These are phyloP conservation scores for Spea bombifrons DNA, from an alignment of 2,113 vertebrate genomes.

Conservation along the genomic window DNA sequence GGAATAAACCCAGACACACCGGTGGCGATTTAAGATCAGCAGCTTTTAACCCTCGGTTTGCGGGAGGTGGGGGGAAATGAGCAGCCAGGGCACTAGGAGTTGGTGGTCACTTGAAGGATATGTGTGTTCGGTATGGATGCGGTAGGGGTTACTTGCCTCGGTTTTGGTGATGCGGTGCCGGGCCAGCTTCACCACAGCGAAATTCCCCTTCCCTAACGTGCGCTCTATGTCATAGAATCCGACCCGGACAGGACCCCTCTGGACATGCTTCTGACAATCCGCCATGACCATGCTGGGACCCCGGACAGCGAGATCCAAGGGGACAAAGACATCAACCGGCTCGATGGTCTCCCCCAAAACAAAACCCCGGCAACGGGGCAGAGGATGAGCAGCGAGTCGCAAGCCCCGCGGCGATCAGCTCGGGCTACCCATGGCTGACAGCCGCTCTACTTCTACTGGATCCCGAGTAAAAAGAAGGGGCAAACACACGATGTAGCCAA, in stretches of 20 bases:
- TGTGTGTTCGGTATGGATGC: background rate
- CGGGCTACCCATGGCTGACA: background rate
- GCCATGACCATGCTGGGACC: conserved; percentile 94
- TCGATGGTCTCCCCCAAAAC: background rate
- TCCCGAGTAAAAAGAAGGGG: too few species aligned
- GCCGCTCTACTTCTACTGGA: background rate
- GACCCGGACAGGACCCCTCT: conserved; percentile 86
- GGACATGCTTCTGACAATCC: conserved; percentile 83
- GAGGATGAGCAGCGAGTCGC: background rate
- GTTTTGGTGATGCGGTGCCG: conserved; percentile 94
- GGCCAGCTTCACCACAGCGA: conserved; percentile 93
- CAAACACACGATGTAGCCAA: background rate
- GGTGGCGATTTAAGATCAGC: too few species aligned
- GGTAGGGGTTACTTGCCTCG: conserved; percentile 75
- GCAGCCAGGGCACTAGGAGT: background rate
- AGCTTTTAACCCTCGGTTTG: too few species aligned
- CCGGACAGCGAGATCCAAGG: conserved; percentile 52
- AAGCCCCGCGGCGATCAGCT: background rate
- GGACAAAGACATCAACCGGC: conserved; percentile 27
- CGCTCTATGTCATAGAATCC: conserved; percentile 97
- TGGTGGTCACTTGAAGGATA: background rate
- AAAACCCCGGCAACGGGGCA: conserved; percentile 51
- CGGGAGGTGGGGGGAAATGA: background rate
- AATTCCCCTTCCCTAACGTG: conserved; percentile 93
- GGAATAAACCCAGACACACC: too few species aligned